phyloP scores from a whole-genome alignment of 2,797 vertebrate genomes.

The Mormyrops boulengeri region DNA sequence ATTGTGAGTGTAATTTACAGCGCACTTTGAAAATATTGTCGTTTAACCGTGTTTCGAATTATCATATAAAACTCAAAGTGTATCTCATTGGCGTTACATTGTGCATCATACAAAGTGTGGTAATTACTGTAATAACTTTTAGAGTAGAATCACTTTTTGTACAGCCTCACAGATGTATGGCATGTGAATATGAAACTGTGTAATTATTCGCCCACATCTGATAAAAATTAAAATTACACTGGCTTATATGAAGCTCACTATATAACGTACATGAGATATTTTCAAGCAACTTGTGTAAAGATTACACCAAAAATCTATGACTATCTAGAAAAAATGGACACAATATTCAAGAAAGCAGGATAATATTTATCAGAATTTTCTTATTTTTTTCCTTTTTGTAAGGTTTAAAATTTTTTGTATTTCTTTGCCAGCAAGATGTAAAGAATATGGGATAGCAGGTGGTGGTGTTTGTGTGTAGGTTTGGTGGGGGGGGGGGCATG shows the following conservation, averaged over 20 bases:
- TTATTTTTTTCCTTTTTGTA: not conserved
- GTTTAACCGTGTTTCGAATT: not conserved
- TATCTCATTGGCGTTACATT: not conserved
- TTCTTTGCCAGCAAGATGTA: not conserved
- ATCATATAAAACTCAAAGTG: not conserved
- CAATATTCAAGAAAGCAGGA: not conserved
- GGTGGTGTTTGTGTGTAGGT: not conserved
- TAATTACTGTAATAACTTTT: not conserved
- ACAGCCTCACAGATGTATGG: not conserved
- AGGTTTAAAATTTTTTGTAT: not conserved
- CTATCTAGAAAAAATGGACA: not conserved
- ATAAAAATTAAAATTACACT: not conserved
- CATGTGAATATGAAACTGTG: not conserved
- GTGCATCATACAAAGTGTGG: not conserved
- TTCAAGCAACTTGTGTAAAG: not conserved
- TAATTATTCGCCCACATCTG: not conserved
- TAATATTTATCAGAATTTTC: not conserved
- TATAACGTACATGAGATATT: not conserved
- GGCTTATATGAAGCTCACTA: not conserved
- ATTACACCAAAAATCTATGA: not conserved
- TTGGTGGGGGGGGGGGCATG: not conserved
- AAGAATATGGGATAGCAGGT: not conserved
- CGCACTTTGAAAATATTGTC: not conserved
- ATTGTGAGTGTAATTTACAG: not conserved
- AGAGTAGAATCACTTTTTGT: not conserved